A percentile compares a stretch with the other conserved stretches of the same genome.
Evolutionary conservation across 1,140 invertebrate genomes (phyloP).

Genomic region (Samia ricini): DNA sequence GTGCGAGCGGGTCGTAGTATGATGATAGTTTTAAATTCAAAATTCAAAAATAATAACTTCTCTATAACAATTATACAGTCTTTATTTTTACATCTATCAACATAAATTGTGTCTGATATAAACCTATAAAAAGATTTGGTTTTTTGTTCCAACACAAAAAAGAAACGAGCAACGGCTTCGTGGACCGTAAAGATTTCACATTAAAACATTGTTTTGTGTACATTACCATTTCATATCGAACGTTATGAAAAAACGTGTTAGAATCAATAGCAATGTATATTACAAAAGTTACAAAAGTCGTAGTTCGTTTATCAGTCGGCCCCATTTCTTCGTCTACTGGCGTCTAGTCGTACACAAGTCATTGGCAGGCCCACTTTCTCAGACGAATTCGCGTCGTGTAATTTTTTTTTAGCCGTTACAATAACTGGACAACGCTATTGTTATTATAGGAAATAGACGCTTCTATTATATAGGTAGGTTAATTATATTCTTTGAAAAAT

Average conservation of each 20-base stretch:
- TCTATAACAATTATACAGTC: no score
- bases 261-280: neutral
- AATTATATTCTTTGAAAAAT: constrained; percentile 39
- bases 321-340: constrained; percentile 8
- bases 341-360: constrained; percentile 60
- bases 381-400: constrained; percentile 39
- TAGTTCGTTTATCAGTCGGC: neutral
- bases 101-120: neutral
- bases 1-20: no score
- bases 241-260: neutral
- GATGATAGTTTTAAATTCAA: no score
- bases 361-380: constrained; percentile 64
- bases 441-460: constrained; percentile 44
- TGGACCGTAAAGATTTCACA: neutral
- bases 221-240: neutral
- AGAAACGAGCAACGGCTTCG: neutral
- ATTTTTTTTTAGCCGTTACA: constrained; percentile 52
- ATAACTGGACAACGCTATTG: constrained; percentile 54
- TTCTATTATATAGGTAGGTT: constrained; percentile 48
- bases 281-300: neutral
- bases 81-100: neutral
- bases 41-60: no score
- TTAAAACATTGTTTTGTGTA: neutral
- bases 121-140: constrained; percentile 2
- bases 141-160: neutral